Evolutionary conservation across 2,888 invertebrate genomes (phyloP), one percentile per base, ranked within the genome.

Genomic region (Eupithecia subfuscata): DNA sequence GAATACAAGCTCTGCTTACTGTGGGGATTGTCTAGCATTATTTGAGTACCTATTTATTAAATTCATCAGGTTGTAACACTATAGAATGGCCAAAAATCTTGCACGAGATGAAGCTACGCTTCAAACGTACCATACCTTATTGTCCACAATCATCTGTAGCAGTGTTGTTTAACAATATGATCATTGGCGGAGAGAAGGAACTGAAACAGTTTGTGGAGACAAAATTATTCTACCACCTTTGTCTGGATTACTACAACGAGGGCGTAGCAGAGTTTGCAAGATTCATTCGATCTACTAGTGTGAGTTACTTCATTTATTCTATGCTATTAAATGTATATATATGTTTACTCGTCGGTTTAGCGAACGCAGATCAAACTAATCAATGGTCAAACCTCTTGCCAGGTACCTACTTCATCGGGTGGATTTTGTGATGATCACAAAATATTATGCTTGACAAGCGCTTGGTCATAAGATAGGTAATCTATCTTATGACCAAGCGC

Each of bases 101-200:
- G 85, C 86, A 87, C 65, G 90, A 90, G 78, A 82, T 94, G 30
- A 93, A 92, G 82, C 56, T 89, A 37, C 88, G 87, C 81, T 91
- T 91, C 75, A 96, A 96, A 12, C 92, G 92, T n/a, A n/a, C n/a
- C 2, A 79, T 90, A 70, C 87, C 95, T 9, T 96, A 95, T 90
- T 90, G 91, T 14, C 82, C 95, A 34, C 81, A 85, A 48, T 91
- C 90, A 60, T 89, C 90, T 30, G 95, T 95, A 0, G 95, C 92
- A 8, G 92, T 96, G 1, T 90, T 96, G 78, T 79, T 91, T 2
- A 91, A 96, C 79, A 92, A 91, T 12, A 85, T 91, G 73, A 94
- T 94, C 78, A 84, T 96, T 45, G 96, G 96, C 0, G 95, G 95
- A 65, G 94, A 95, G 70, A 84, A 89, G 0, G 95, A 95, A 74